Evolutionary conservation across 2,797 vertebrate genomes (phyloP), one percentile per base, ranked within the genome.

Genomic region (Silurus aristotelis): DNA sequence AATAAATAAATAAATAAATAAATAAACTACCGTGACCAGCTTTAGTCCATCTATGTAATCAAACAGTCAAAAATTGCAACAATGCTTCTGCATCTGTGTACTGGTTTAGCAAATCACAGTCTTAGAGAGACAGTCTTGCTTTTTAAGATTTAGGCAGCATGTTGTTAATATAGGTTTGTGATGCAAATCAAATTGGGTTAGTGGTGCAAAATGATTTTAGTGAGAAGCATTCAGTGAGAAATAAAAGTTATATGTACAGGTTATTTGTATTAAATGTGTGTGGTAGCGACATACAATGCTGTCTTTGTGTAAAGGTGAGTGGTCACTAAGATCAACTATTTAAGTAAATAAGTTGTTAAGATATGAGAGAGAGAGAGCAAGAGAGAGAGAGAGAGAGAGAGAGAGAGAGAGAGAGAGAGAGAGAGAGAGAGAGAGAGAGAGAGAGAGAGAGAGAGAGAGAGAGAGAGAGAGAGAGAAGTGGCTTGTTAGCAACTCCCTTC

Each of bases 241-340:
- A 38, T 27, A n/a, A 58, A 22, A 1, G 63, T 79, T n/a, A n/a
- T 77, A 43, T 63, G 38, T 20, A 14, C 31, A 7, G 55, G 48
- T 70, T 9, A 55, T 46, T 27, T 78, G 83, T 60, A 22, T 78
- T 78, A 22, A 38, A 31, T 67, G 63, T 67, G 63, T 71, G 22
- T 46, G 56, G 43, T 25, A 4, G 14, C n/a, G 63, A 46, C 46
- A 68, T 67, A 60, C 73, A 70, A 13, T 80, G 20, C 56, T 83
- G 78, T 86, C 61, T 80, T 46, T 82, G 56, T 86, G 77, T 43
- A 87, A 89, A 87, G 84, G 88, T 89, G 84, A 87, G 72, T 27
- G 25, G n/a, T 27, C n/a, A 19, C 27, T 58, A 4, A n/a, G 0
- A 25, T 78, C 80, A 79, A 85, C 76, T 83, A 87, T 84, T 89